Evolutionary conservation across 2,113 vertebrate genomes (phyloP), one percentile per base, ranked within the genome.

Genomic region (Hemiscyllium ocellatum): DNA sequence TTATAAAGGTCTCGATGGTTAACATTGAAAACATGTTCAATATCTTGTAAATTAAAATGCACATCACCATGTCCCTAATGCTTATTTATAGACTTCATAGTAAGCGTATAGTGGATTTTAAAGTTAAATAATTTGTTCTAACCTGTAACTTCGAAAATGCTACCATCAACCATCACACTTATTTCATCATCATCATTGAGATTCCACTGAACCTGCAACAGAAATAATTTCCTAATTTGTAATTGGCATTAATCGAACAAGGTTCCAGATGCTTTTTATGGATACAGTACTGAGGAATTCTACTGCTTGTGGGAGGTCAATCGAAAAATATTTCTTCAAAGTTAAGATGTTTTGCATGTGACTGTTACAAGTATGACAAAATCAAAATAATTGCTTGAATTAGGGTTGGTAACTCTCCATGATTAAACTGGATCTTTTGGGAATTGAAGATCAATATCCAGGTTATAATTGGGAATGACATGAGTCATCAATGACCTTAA

Each of bases 131-230:
- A 47, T 4, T 69, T 94, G 29, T 66, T 42, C 66, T 95, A 87
- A 96, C 96, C 96, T 95, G 95, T 78, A 66, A 96, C 61, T 19
- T 85, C 68, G 42, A 95, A 68, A 85, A n/a, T 85, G 37, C 91
- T 95, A 0, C 96, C 96, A 85, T 96, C 91, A 52, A 96, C 56
- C 72, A 19, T 95, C 26, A 96, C 68, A 70, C 80, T 95, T 72
- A 95, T 96, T 70, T 65, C 52, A 69, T 96, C 95, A 37, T 37
- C 89, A 26, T 33, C 94, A 56, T 24, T 61, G 12, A 96, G 83
- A 47, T 95, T 90, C 96, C 96, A 96, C 33, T 96, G 96, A 95
- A 96, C 29, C 96, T 96, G 52, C 50, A 95, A 93, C 33, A 93
- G 95, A 70, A 37, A 96, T 65, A 20, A 65, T 76, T 20, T n/a